These are phyloP conservation scores for Psittacula echo DNA, from an alignment of 2,797 vertebrate genomes.

Conservation along the genomic window DNA sequence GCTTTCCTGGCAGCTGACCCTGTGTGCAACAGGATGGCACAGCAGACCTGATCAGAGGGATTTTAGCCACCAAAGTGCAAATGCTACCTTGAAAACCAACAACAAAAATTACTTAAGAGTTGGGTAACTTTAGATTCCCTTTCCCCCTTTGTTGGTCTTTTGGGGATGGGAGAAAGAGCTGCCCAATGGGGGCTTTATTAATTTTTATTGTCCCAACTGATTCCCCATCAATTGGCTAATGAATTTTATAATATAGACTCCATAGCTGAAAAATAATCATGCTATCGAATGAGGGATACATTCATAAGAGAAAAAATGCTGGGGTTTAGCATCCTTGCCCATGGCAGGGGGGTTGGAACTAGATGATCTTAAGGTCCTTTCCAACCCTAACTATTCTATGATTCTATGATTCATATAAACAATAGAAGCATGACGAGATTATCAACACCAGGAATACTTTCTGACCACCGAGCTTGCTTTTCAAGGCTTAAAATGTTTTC, in stretches of 20 bases:
- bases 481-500: neutral
- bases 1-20: neutral
- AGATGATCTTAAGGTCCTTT: no score
- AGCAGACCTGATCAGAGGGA: neutral
- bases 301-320: neutral
- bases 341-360: no score
- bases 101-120: neutral
- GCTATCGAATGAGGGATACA: neutral
- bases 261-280: neutral
- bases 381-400: no score
- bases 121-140: neutral
- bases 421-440: neutral
- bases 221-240: neutral
- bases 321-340: neutral
- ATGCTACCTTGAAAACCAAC: neutral
- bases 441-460: neutral
- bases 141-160: neutral
- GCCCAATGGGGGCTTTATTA: neutral
- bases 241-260: slow-evolving; percentile 1
- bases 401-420: neutral
- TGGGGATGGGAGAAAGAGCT: neutral
- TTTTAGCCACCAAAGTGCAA: slow-evolving; percentile 12
- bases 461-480: neutral
- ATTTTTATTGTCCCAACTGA: slow-evolving; percentile 35
- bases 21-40: neutral